A percentile compares a stretch with the other conserved stretches of the same genome.
Evolutionary conservation across 2,888 invertebrate species (phyloP).

Genomic region (Caenorhabditis imperialis): DNA sequence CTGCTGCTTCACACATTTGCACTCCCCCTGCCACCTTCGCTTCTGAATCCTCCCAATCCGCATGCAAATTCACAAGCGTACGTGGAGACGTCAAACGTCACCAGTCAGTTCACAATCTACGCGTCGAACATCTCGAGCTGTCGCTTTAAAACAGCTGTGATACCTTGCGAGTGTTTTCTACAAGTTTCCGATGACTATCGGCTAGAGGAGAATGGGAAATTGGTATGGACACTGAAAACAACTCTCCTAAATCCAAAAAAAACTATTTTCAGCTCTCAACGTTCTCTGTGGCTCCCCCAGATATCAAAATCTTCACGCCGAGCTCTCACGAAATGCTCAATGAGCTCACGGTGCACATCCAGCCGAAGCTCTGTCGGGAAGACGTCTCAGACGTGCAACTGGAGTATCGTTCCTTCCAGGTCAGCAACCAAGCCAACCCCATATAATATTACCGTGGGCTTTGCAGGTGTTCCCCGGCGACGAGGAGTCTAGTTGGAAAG

Average conservation of each 20-base stretch:
- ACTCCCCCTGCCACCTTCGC: constrained; percentile 12
- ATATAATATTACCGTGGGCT: constrained; percentile 7
- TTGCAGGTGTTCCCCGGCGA: constrained; percentile 60
- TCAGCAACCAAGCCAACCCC: constrained; percentile 14
- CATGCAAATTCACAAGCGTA: constrained; percentile 55
- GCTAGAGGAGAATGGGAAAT: constrained; percentile 51
- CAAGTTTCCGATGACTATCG: constrained; percentile 57
- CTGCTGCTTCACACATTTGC: constrained; percentile 10
- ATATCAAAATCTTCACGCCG: constrained; percentile 54
- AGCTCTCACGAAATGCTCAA: constrained; percentile 64
- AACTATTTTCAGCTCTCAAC: constrained; percentile 40
- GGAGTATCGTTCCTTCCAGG: constrained; percentile 58
- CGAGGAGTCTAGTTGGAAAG: constrained; percentile 52
- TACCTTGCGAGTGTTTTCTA: constrained; percentile 63
- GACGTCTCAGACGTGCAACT: constrained; percentile 53
- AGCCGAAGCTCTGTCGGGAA: constrained; percentile 56
- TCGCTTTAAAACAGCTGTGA: constrained; percentile 59
- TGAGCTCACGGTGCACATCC: constrained; percentile 55
- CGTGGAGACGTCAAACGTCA: constrained; percentile 46
- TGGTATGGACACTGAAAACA: constrained; percentile 10
- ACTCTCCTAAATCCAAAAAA: neutral
- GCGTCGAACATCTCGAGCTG: constrained; percentile 57
- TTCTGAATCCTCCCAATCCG: constrained; percentile 30
- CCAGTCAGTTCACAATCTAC: constrained; percentile 52
- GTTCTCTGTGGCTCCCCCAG: constrained; percentile 58